These are phyloP conservation scores for Anableps anableps DNA, from an alignment of 2,797 vertebrate species.

Conservation along the genomic window DNA sequence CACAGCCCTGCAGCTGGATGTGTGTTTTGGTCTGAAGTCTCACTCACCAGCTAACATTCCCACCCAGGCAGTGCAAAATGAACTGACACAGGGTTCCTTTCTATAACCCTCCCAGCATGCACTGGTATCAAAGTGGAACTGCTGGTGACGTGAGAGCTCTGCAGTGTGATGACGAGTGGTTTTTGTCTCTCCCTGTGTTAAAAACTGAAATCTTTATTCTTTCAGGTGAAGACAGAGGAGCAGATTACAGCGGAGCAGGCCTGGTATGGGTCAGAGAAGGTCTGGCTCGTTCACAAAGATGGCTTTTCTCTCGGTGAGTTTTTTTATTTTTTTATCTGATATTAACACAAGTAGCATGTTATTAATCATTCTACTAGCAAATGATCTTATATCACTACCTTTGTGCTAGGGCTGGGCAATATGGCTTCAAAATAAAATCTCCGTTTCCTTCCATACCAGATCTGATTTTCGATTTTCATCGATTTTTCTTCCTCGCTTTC, in stretches of 20 bases:
- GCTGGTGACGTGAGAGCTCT: conserved; percentile 3
- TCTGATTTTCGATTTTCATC: no score
- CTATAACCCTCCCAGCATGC: conserved; percentile 38
- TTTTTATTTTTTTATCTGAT: background rate
- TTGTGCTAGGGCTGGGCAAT: no score
- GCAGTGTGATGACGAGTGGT: conserved; percentile 8
- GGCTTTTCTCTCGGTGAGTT: conserved; percentile 94
- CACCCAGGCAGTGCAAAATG: background rate
- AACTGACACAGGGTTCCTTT: conserved; percentile 7
- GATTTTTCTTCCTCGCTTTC: no score
- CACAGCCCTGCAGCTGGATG: background rate
- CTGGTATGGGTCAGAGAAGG: conserved; percentile 96
- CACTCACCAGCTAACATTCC: background rate
- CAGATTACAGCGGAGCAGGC: conserved; percentile 93
- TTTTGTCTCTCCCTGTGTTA: background rate
- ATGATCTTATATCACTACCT: no score
- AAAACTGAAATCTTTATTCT: conserved; percentile 17
- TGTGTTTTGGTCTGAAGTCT: background rate
- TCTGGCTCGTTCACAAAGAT: conserved; percentile 96
- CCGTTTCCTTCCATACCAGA: no score
- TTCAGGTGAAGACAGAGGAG: conserved; percentile 94
- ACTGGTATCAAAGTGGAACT: conserved; percentile 11
- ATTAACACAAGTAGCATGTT: background rate
- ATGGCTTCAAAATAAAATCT: no score
- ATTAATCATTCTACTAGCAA: background rate